Evolutionary conservation across 2,888 invertebrate species (phyloP).

Genomic region (Cerastoderma edule): DNA sequence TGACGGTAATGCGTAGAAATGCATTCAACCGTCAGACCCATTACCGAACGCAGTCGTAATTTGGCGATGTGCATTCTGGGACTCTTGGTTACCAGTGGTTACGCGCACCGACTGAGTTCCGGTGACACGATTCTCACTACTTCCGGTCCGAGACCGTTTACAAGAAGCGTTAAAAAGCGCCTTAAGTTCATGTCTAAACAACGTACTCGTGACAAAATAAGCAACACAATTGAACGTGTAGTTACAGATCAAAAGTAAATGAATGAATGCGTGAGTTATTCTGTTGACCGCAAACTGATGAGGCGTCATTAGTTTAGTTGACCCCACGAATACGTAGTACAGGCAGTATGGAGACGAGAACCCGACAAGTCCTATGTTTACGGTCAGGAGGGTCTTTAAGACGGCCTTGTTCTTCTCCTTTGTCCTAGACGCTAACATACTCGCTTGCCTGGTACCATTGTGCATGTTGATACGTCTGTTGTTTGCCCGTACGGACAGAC

Average conservation of each 20-base stretch:
- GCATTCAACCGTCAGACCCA: too few relatives aligned
- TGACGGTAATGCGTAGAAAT: too few relatives aligned
- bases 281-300: neutral
- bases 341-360: neutral
- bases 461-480: neutral
- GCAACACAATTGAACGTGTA: slow-evolving; percentile 5
- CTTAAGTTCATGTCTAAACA: neutral
- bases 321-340: neutral
- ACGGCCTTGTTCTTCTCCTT: slow-evolving; percentile 1
- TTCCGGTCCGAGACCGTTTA: too few relatives aligned
- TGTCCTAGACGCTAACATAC: neutral
- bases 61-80: too few relatives aligned
- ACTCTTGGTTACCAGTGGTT: too few relatives aligned
- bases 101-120: too few relatives aligned
- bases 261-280: neutral
- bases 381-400: neutral
- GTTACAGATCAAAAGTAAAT: neutral
- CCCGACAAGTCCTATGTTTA: neutral
- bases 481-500: neutral
- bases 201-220: slow-evolving; percentile 8
- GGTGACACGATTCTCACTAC: too few relatives aligned
- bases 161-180: neutral
- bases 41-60: too few relatives aligned
- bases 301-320: neutral
- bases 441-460: neutral